phyloP scores from a whole-genome alignment of 2,797 vertebrate genomes.

The Cephalopachus bancanus region DNA sequence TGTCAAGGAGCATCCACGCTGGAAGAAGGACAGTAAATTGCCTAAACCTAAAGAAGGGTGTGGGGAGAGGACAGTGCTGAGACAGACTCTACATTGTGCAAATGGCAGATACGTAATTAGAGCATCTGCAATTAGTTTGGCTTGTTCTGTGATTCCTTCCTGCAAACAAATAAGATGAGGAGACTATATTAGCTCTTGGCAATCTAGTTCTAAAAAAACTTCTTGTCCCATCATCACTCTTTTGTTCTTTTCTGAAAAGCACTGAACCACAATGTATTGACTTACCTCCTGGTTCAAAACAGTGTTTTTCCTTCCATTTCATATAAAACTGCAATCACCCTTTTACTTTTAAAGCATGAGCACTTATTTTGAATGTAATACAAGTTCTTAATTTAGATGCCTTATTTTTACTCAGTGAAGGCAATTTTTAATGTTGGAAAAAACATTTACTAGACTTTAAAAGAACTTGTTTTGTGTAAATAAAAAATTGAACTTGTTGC shows the following conservation, averaged over 20 bases:
- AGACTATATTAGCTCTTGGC: slow-evolving; percentile 81
- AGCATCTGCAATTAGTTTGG: slow-evolving; percentile 80
- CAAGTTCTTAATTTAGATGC: slow-evolving; percentile 83
- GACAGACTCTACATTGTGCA: not conserved
- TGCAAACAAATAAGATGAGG: slow-evolving; percentile 79
- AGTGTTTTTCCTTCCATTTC: slow-evolving; percentile 83
- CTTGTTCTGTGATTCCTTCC: slow-evolving; percentile 79
- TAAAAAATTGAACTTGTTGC: slow-evolving; percentile 63
- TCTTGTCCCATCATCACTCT: slow-evolving; percentile 75
- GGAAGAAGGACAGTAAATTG: not conserved
- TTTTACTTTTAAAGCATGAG: slow-evolving; percentile 49
- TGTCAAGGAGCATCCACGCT: not conserved
- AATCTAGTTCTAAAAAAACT: slow-evolving; percentile 83
- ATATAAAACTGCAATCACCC: slow-evolving; percentile 21
- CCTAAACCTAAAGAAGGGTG: not conserved
- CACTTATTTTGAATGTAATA: slow-evolving; percentile 84
- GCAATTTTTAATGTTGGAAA: slow-evolving; percentile 48
- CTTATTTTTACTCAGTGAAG: slow-evolving; percentile 76
- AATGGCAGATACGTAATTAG: slow-evolving; percentile 77
- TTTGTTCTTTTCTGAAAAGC: not conserved
- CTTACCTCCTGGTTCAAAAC: slow-evolving; percentile 80
- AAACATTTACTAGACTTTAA: slow-evolving; percentile 74
- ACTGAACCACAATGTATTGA: slow-evolving; percentile 64
- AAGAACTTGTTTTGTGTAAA: slow-evolving; percentile 62
- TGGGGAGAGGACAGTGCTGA: not conserved